Percentiles rank a stretch among this genome's conserved stretches.
Evolutionary conservation across 92 coral and sea anemone species (phyloP).

Genomic region (Epizoanthus rinbou): DNA sequence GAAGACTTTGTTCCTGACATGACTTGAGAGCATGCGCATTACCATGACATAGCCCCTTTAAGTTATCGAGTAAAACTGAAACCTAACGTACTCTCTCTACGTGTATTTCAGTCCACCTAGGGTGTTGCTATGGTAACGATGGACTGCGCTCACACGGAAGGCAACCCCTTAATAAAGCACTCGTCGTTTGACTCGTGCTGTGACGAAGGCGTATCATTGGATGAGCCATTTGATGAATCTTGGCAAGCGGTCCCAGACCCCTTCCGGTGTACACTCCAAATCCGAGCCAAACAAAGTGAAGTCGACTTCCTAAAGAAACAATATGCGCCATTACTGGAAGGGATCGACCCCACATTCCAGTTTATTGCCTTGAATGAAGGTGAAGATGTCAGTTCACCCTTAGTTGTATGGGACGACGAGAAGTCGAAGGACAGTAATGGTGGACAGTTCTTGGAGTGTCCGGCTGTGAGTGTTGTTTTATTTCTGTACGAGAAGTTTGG

Average conservation of each 20-base stretch:
- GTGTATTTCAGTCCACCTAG: too few species aligned
- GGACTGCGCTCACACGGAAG: background rate
- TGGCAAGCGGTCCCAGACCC: constrained; percentile 65
- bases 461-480: constrained; percentile 62
- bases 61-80: too few species aligned
- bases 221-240: background rate
- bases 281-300: constrained; percentile 53
- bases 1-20: too few species aligned
- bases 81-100: too few species aligned
- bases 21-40: too few species aligned
- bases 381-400: constrained; percentile 34
- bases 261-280: constrained; percentile 71
- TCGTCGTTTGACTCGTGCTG: background rate
- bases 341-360: constrained; percentile 88
- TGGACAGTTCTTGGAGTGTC: constrained; percentile 39
- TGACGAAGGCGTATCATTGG: constrained; percentile 1
- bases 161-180: background rate
- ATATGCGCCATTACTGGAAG: constrained; percentile 74
- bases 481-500: constrained; percentile 85
- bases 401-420: constrained; percentile 28
- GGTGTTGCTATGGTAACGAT: constrained; percentile 39
- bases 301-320: constrained; percentile 58
- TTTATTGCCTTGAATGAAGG: constrained; percentile 66
- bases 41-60: too few species aligned
- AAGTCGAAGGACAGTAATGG: background rate